Evolutionary conservation across 1,140 invertebrate genomes (phyloP).

Genomic region (Teleogryllus occipitalis): DNA sequence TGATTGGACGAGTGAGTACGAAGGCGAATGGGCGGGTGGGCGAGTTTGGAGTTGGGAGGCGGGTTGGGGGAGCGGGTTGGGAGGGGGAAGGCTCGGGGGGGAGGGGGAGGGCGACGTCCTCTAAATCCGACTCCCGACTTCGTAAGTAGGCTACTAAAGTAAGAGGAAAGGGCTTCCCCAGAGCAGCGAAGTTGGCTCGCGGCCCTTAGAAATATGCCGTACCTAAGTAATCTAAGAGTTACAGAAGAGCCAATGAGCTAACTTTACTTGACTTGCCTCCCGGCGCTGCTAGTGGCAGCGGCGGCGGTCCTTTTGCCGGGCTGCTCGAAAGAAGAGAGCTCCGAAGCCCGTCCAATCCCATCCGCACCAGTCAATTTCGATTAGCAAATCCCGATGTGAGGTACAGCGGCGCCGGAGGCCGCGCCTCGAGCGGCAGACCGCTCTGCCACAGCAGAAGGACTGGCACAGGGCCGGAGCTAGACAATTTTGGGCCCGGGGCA

Average conservation of each 20-base stretch:
- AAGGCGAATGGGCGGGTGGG: too few relatives aligned
- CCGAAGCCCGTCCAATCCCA: background rate
- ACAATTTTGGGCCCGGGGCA: too few relatives aligned
- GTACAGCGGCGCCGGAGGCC: background rate
- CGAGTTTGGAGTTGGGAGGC: too few relatives aligned
- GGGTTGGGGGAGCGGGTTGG: too few relatives aligned
- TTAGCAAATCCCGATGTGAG: background rate
- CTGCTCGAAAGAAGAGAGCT: background rate
- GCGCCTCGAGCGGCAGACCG: too few relatives aligned
- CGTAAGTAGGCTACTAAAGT: background rate
- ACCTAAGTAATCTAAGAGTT: background rate
- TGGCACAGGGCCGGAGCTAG: too few relatives aligned
- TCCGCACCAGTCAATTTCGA: background rate
- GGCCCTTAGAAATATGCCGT: background rate
- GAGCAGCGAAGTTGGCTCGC: background rate
- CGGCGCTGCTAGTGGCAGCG: background rate
- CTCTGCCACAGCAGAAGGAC: too few relatives aligned
- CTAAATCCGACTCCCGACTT: background rate
- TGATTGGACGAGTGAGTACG: too few relatives aligned
- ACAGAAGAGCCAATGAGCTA: slow-evolving; percentile 1
- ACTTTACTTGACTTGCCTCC: background rate
- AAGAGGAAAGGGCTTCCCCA: background rate
- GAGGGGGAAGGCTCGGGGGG: too few relatives aligned
- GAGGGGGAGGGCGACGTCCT: too few relatives aligned
- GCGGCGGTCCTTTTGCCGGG: too few relatives aligned